Conservation (phyloP, 2,113 vertebrate genomes). For the Ascaphus truei region DNA sequence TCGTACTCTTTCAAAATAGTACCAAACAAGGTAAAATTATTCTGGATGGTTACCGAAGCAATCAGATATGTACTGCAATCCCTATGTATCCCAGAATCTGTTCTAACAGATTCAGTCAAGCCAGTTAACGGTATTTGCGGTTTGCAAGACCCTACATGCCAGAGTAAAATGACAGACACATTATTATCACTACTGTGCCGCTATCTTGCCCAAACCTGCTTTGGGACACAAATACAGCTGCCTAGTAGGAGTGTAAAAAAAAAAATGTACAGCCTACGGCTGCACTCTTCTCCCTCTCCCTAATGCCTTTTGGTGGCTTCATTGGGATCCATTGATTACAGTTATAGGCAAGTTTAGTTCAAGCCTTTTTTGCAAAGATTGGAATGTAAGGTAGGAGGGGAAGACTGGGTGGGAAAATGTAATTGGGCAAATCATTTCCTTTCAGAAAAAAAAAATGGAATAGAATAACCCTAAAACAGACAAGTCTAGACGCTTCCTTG, state of each 20-base stretch:
- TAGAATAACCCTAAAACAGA: slow-evolving; percentile 47
- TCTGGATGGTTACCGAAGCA: slow-evolving; percentile 45
- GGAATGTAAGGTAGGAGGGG: slow-evolving; percentile 47
- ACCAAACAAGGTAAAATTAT: slow-evolving; percentile 25
- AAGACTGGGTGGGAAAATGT: slow-evolving; percentile 49
- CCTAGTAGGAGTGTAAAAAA: slow-evolving; percentile 47
- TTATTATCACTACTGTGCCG: slow-evolving; percentile 87
- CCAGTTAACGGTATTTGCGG: slow-evolving; percentile 85
- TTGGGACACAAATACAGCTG: slow-evolving; percentile 62
- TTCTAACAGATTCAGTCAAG: slow-evolving; percentile 72
- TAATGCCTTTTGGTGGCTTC: slow-evolving; percentile 50
- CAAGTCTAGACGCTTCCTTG: slow-evolving; percentile 67
- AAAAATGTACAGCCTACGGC: slow-evolving; percentile 64
- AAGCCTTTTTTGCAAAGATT: slow-evolving; percentile 48
- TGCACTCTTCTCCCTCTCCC: slow-evolving; percentile 30
- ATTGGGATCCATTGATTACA: slow-evolving; percentile 54
- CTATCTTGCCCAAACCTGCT: slow-evolving; percentile 81
- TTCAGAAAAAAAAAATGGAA: slow-evolving; percentile 51
- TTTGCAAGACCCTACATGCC: slow-evolving; percentile 82
- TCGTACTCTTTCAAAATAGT: neutral
- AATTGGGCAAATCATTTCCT: slow-evolving; percentile 60
- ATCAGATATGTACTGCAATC: slow-evolving; percentile 33
- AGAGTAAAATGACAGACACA: slow-evolving; percentile 79
- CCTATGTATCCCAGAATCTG: slow-evolving; percentile 60
- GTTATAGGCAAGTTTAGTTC: slow-evolving; percentile 47